phyloP scores from a whole-genome alignment of 2,113 vertebrate species.

The Galbula dea region DNA sequence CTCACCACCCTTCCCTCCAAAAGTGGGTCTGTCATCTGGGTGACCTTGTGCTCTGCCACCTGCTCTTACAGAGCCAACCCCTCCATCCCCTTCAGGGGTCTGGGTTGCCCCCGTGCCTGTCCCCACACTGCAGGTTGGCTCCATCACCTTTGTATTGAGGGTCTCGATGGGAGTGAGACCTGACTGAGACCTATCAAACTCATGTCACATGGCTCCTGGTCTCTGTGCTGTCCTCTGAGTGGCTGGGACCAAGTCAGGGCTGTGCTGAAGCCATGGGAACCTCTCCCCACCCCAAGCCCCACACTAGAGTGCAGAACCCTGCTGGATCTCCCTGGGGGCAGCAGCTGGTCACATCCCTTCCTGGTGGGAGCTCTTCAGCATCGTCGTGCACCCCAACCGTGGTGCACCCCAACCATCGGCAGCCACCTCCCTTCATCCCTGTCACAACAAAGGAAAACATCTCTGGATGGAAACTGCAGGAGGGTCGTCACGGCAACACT shows the following conservation, averaged over 20 bases:
- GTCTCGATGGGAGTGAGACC: background rate
- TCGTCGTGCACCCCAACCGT: background rate
- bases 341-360: rapidly evolving
- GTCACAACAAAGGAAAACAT: constrained; percentile 63
- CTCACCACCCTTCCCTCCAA: no score
- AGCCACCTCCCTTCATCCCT: background rate
- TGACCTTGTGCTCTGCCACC: rapidly evolving
- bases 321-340: rapidly evolving
- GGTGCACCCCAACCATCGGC: rapidly evolving
- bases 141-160: rapidly evolving
- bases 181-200: background rate
- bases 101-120: background rate
- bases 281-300: background rate
- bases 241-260: background rate
- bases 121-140: rapidly evolving
- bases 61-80: rapidly evolving
- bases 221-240: background rate
- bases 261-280: rapidly evolving
- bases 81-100: background rate
- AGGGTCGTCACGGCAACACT: constrained; percentile 67
- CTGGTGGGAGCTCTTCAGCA: background rate
- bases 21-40: rapidly evolving
- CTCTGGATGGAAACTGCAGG: constrained; percentile 35
- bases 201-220: rapidly evolving
- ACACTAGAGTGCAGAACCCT: background rate